Evolutionary conservation across 2,797 vertebrate species (phyloP), one percentile per base, ranked within the genome.

Genomic region (Enteromius radiatus): DNA sequence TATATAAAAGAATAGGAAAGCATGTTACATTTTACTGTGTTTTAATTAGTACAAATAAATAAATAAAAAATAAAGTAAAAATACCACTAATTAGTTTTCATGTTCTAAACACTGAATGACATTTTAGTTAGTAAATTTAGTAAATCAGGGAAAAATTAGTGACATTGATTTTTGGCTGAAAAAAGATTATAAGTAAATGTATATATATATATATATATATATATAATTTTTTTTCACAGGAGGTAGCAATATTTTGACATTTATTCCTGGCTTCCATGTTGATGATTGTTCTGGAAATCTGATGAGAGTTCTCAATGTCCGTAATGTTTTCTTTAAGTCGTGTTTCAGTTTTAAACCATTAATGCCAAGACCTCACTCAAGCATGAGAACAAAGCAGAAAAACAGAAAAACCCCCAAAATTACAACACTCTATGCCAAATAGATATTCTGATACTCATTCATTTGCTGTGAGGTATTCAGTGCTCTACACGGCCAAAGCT

Each of bases 361-460:
- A 31, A 11, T 52, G 70, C 47, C 70, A 73, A 73, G 45, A n/a
- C 45, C 70, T 52, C 45, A 73, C 19, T 33, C 28, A 12, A 73
- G 70, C 45, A 8, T 14, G 28, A 73, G 45, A 33, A 33, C 47
- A 73, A 73, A 73, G 47, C 17, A 52, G 70, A 71, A 71, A 71
- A 11, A 19, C 23, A 59, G 56, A 26, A 59, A 59, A 6, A 2
- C 11, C 15, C 1, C 9, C 0, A 41, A 68, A 41, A 31, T 11
- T 21, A 17, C 28, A 73, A 8, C 45, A 73, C 19, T 73, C 45
- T 33, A 14, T 52, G 70, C 70, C 70, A 73, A 73, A 52, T n/a
- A 73, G 28, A 52, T 73, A 61, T 21, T 14, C 70, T 52, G 45
- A 73, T 73, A 73, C 49, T 73, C 70, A 33, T 7, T 73, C 28